phyloP scores from a whole-genome alignment of 2,888 invertebrate species.

The Brachyptera putata region DNA sequence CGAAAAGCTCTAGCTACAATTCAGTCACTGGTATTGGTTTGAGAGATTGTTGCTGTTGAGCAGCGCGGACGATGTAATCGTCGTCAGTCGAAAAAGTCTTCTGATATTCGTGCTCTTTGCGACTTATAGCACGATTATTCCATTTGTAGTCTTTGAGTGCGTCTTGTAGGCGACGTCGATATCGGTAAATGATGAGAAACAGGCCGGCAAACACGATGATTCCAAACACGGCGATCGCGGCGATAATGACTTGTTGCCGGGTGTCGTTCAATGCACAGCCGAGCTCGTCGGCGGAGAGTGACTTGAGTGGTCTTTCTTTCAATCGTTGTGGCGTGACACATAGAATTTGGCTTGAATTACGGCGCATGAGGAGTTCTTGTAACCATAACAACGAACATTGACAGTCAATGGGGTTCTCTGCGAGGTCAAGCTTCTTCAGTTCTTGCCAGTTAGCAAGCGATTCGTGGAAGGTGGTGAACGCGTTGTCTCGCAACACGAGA shows the following conservation, averaged over 20 bases:
- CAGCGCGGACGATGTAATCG: constrained; percentile 71
- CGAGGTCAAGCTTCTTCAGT: constrained; percentile 67
- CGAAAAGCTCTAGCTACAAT: constrained; percentile 94
- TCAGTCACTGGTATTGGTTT: constrained; percentile 76
- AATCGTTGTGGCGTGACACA: constrained; percentile 67
- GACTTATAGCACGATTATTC: constrained; percentile 66
- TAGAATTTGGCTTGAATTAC: constrained; percentile 56
- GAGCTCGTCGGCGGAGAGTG: constrained; percentile 68
- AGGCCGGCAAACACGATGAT: constrained; percentile 68
- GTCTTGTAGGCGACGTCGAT: constrained; percentile 74
- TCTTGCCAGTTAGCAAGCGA: constrained; percentile 75
- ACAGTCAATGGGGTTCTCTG: constrained; percentile 78
- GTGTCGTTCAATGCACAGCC: constrained; percentile 79
- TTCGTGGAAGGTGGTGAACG: constrained; percentile 70
- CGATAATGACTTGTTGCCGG: constrained; percentile 73
- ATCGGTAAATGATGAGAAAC: constrained; percentile 70
- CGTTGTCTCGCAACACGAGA: constrained; percentile 73
- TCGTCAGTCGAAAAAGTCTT: constrained; percentile 80
- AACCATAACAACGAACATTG: constrained; percentile 79
- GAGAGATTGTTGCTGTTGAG: constrained; percentile 45
- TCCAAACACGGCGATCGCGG: constrained; percentile 68
- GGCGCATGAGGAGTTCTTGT: constrained; percentile 63
- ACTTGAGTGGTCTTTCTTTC: constrained; percentile 62
- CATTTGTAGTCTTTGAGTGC: constrained; percentile 77
- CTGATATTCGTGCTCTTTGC: constrained; percentile 84